Conservation (phyloP, 2,797 vertebrate species). For the Schizopygopsis malacanthus region DNA sequence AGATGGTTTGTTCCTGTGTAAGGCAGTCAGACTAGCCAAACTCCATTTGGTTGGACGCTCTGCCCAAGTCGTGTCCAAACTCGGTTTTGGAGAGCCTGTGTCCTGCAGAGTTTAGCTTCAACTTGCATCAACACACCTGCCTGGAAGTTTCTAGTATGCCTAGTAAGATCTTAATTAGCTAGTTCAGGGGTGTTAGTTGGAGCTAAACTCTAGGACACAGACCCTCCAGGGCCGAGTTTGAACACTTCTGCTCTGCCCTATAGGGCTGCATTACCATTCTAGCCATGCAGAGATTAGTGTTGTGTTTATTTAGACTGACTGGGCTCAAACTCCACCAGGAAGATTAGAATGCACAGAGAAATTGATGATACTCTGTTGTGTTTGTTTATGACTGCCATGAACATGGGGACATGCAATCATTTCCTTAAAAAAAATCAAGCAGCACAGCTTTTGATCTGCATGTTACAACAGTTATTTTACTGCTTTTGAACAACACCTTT, state of each 20-base stretch:
- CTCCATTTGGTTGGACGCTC: background rate
- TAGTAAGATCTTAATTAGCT: background rate
- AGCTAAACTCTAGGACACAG: no score
- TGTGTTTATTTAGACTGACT: conserved; percentile 8
- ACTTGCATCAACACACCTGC: background rate
- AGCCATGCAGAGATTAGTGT: conserved; percentile 40
- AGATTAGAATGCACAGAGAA: background rate
- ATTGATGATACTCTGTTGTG: background rate
- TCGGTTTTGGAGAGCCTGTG: no score
- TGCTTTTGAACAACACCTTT: background rate
- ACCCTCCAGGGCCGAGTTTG: background rate
- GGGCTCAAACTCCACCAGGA: background rate
- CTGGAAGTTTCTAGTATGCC: background rate
- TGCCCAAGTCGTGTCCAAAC: background rate
- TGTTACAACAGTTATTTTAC: background rate
- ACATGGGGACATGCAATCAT: background rate
- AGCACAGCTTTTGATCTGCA: background rate
- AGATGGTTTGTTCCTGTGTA: background rate
- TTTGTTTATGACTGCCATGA: background rate
- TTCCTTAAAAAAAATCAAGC: background rate
- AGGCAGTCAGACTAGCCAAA: conserved; percentile 2
- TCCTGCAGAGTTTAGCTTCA: background rate
- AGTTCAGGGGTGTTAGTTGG: background rate
- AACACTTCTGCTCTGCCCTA: background rate
- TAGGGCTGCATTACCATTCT: background rate